Evolutionary conservation across 2,113 vertebrate genomes (phyloP).

Genomic region (Eurystomus gularis): DNA sequence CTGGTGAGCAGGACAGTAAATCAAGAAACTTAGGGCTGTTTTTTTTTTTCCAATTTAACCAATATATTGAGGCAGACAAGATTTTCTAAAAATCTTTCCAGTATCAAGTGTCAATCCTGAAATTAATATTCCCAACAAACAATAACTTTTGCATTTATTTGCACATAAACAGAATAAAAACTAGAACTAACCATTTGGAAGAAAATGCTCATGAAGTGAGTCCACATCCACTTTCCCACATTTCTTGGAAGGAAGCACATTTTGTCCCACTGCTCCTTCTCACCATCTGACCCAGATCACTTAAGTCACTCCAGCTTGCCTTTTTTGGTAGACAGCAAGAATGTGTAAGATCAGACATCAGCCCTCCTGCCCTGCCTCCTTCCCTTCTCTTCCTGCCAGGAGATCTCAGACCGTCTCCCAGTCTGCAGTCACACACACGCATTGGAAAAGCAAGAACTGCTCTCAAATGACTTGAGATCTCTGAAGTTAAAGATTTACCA

Average conservation of each 20-base stretch:
- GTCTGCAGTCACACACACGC: too few relatives aligned
- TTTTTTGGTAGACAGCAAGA: too few relatives aligned
- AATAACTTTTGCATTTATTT: not conserved
- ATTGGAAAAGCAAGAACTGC: too few relatives aligned
- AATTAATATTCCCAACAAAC: not conserved
- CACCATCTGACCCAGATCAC: too few relatives aligned
- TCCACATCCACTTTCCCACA: not conserved
- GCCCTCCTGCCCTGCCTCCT: too few relatives aligned
- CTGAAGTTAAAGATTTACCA: too few relatives aligned
- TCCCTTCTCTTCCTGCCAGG: too few relatives aligned
- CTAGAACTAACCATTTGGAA: not conserved
- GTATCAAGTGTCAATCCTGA: not conserved
- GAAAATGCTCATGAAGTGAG: not conserved
- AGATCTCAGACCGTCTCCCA: too few relatives aligned
- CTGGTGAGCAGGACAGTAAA: not conserved
- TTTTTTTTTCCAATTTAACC: not conserved
- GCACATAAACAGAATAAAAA: not conserved
- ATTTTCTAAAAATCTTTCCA: not conserved
- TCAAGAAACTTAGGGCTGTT: not conserved
- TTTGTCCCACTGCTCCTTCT: too few relatives aligned
- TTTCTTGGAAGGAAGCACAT: not conserved
- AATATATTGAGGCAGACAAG: not conserved
- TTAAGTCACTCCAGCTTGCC: too few relatives aligned
- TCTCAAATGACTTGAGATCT: too few relatives aligned
- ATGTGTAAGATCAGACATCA: too few relatives aligned